Base-by-base conservation (phyloP, 2,888 invertebrate genomes). In the Tinea pellionella region DNA sequence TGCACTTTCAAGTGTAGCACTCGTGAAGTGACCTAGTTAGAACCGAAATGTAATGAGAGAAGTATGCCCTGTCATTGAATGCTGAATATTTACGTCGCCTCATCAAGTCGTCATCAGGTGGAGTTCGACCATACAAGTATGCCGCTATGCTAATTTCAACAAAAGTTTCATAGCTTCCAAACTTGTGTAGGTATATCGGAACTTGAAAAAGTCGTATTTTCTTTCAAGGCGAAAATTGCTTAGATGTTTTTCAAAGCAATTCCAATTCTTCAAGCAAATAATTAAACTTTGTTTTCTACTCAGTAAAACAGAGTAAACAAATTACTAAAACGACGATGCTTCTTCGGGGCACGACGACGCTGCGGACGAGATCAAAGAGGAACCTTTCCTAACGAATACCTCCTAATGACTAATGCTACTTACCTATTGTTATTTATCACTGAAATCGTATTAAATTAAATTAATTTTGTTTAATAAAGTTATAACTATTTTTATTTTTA, bases 171-270 rank as follows among this genome's bases (percentile, higher is more conserved):
- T 24, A 24, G 24, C 24, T 24, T 24, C 24, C 24, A 24, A 24
- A 24, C 24, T 24, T 24, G 24, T 24, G 24, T 24, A 24, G 24
- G 24, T 37, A 16, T 47, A 47, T 47, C n/a, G n/a, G n/a, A 15
- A 16, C 16, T 47, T 16, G 13, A 47, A 16, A 41, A 47, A 16
- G 47, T 15, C 16, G 19, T 53, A 53, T 53, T 24, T 24, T 12
- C 53, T 53, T 53, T 53, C 53, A 24, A 53, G 57, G 29, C 30
- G 57, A 32, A 69, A 71, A 72, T 72, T 67, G 67, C 67, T 68
- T 66, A 61, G 60, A 63, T 67, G 66, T 65, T 64, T 68, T 66
- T 69, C 69, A 70, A 75, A 74, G 74, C 70, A 69, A 73, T 72
- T 67, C 66, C 66, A 66, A 69, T 67, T 66, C 63, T 65, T 65